phyloP scores from a whole-genome alignment of 2,797 vertebrate genomes.

The Epinephelus awoara region DNA sequence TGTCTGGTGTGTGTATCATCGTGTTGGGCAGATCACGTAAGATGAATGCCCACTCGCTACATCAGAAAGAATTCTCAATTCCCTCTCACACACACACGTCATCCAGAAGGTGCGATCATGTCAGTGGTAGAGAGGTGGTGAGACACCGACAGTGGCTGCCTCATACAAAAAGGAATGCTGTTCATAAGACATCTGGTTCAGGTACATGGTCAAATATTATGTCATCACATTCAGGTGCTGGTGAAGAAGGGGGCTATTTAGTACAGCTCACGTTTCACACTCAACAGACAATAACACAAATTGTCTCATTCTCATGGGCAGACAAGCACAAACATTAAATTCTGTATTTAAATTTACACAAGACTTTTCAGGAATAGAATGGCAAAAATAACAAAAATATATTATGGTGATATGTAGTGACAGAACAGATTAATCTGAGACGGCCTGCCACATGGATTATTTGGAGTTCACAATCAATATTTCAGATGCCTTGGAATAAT shows the following conservation, averaged over 20 bases:
- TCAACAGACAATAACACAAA: conserved; percentile 8
- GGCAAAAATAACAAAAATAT: too few relatives aligned
- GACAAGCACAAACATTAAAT: too few relatives aligned
- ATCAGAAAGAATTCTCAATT: conserved; percentile 52
- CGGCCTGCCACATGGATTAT: too few relatives aligned
- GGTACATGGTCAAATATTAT: conserved; percentile 46
- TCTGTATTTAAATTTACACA: not conserved
- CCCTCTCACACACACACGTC: conserved; percentile 37
- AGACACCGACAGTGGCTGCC: conserved; percentile 49
- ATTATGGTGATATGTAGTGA: not conserved
- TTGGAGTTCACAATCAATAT: too few relatives aligned
- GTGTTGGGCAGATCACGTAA: conserved; percentile 44
- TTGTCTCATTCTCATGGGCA: not conserved
- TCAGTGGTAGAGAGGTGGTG: conserved; percentile 46
- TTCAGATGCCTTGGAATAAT: too few relatives aligned
- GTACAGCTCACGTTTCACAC: not conserved
- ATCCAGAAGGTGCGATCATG: conserved; percentile 57
- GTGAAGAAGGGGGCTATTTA: conserved; percentile 13
- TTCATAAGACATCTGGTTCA: conserved; percentile 57
- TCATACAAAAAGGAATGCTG: conserved; percentile 72
- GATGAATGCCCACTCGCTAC: conserved; percentile 53
- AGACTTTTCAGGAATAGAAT: not conserved
- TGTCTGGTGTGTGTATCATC: conserved; percentile 67
- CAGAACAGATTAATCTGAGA: too few relatives aligned
- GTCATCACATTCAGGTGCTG: conserved; percentile 61